phyloP scores from a whole-genome alignment of 2,113 vertebrate genomes.

The Tragelaphus strepsiceros region DNA sequence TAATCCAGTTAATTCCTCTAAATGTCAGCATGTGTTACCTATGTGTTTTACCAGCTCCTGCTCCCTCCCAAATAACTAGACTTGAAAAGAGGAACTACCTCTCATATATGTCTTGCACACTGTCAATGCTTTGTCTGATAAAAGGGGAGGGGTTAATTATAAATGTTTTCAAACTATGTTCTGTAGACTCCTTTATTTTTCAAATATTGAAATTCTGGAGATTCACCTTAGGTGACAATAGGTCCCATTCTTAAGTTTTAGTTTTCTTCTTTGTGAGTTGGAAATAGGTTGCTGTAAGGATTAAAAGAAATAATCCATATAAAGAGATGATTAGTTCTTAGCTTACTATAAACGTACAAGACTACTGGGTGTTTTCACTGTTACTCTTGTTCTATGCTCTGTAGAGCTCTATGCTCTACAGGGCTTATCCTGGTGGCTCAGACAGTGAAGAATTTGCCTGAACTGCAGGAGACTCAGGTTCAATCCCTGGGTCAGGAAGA shows the following conservation, averaged over 20 bases:
- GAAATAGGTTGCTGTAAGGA: neutral
- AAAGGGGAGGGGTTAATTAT: neutral
- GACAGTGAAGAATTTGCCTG: neutral
- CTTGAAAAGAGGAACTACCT: neutral
- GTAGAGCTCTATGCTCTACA: neutral
- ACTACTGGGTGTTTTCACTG: neutral
- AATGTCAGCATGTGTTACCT: neutral
- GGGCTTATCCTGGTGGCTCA: neutral
- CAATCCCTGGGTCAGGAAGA: neutral
- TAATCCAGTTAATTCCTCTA: constrained; percentile 28
- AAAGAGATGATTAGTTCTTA: neutral
- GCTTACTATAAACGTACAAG: neutral
- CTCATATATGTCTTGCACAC: neutral
- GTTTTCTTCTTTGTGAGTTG: constrained; percentile 20
- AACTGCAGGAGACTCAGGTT: neutral
- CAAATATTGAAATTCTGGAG: neutral
- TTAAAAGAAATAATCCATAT: neutral
- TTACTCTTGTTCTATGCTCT: neutral
- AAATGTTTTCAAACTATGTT: neutral
- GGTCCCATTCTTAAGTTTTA: neutral
- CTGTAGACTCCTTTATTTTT: neutral
- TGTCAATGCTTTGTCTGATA: neutral
- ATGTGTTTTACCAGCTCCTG: neutral
- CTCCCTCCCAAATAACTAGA: neutral
- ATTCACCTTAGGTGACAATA: neutral